A percentile compares a stretch with the other conserved stretches of the same genome.
Evolutionary conservation across 2,113 vertebrate genomes (phyloP).

Genomic region (Platichthys stellatus): DNA sequence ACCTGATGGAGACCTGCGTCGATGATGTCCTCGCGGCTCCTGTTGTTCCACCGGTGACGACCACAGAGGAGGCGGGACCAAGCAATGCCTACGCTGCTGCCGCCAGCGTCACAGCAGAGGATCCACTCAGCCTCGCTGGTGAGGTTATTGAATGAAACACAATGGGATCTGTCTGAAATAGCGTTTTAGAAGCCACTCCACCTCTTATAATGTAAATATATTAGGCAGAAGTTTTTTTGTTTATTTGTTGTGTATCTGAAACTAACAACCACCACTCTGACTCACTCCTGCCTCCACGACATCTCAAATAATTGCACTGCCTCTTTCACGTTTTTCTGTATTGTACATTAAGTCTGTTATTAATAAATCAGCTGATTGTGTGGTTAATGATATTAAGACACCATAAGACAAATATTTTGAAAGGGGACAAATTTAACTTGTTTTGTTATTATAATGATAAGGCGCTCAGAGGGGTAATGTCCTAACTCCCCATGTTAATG

Average conservation of each 20-base stretch:
- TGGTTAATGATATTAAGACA: not conserved
- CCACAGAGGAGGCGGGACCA: slow-evolving; percentile 73
- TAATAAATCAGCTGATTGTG: not conserved
- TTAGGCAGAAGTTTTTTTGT: too few relatives aligned
- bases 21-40: slow-evolving; percentile 78
- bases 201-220: too few relatives aligned
- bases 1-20: slow-evolving; percentile 85
- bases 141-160: slow-evolving; percentile 58
- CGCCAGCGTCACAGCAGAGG: slow-evolving; percentile 62
- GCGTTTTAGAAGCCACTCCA: too few relatives aligned
- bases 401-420: not conserved
- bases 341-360: not conserved
- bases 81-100: slow-evolving; percentile 47
- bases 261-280: too few relatives aligned
- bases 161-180: not conserved
- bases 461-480: too few relatives aligned
- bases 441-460: too few relatives aligned
- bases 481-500: too few relatives aligned
- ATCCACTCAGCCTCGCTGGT: slow-evolving; percentile 79
- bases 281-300: too few relatives aligned
- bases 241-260: too few relatives aligned
- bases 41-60: slow-evolving; percentile 59
- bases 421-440: not conserved
- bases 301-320: too few relatives aligned
- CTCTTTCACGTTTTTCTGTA: not conserved